Evolutionary conservation across 2,113 vertebrate genomes (phyloP), one percentile per base, ranked within the genome.

Genomic region (Cyanoderma ruficeps): DNA sequence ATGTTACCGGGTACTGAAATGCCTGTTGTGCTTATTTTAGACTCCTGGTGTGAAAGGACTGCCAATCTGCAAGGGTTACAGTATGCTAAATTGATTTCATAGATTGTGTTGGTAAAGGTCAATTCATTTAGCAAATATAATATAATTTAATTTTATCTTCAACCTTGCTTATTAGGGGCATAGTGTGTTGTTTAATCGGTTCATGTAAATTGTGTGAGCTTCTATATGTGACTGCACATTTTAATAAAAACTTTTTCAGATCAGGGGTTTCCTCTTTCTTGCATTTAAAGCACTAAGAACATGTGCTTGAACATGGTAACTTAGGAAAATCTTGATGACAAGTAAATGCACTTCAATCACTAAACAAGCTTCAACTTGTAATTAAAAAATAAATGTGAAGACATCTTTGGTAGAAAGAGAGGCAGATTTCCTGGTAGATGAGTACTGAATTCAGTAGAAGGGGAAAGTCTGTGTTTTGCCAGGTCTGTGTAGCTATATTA

Each of bases 121-220:
- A 4, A 84, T 94, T 87, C 77, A 89, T 92, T 95, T 94, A 94
- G 74, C 69, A 95, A 91, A 94, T 71, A 90, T 89, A 81, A 70
- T 81, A 92, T 60, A 16, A 68, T 56, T 81, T 87, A 94, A 92
- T 87, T 92, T 68, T 91, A 78, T 94, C 56, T 81, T 71, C 69
- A 64, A 56, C 52, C 49, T 91, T 89, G 55, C 22, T 87, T 60
- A 78, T 81, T 87, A 84, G 47, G 53, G 46, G 39, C 46, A 60
- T 18, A 35, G 39, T 64, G 47, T 91, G 72, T 47, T 49, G n/a
- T 94, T 93, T 95, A 92, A 94, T 68, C 91, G 47, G 50, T 71
- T 93, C 64, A n/a, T 80, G 68, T 83, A 87, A 90, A 93, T 70
- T 68, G 47, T 55, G 30, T 44, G 39, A 89, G 68, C 17, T 95